phyloP scores from a whole-genome alignment of 2,888 invertebrate species.

The Operophtera brumata region DNA sequence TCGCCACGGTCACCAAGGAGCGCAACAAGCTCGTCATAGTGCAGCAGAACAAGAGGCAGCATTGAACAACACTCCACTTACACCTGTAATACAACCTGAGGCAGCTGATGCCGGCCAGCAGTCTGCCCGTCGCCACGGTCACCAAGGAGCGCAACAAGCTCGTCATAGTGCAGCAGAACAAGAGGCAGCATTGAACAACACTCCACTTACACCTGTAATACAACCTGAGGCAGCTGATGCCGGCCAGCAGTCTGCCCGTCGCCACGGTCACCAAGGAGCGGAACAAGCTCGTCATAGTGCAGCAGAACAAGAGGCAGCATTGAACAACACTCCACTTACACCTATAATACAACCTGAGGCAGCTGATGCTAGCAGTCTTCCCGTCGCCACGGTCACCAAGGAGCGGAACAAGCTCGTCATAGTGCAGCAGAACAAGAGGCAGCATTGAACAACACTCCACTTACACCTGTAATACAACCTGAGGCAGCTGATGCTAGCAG shows the following conservation, averaged over 20 bases:
- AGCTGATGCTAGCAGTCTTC: neutral
- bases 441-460: too few species aligned
- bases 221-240: slow-evolving; percentile 85
- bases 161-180: slow-evolving; percentile 87
- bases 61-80: too few species aligned
- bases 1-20: too few species aligned
- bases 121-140: slow-evolving; percentile 86
- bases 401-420: too few species aligned
- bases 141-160: slow-evolving; percentile 91
- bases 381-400: too few species aligned
- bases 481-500: slow-evolving; percentile 83
- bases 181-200: slow-evolving; percentile 51
- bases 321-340: too few species aligned
- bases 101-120: slow-evolving; percentile 83
- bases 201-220: slow-evolving; percentile 75
- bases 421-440: too few species aligned
- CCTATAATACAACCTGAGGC: too few species aligned
- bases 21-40: too few species aligned
- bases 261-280: slow-evolving; percentile 91
- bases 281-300: slow-evolving; percentile 90
- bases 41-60: too few species aligned
- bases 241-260: slow-evolving; percentile 82
- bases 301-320: slow-evolving; percentile 79
- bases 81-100: too few species aligned
- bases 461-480: slow-evolving; percentile 83